Base-by-base conservation (phyloP, 2,888 invertebrate genomes). In the Napeogenes sylphis region DNA sequence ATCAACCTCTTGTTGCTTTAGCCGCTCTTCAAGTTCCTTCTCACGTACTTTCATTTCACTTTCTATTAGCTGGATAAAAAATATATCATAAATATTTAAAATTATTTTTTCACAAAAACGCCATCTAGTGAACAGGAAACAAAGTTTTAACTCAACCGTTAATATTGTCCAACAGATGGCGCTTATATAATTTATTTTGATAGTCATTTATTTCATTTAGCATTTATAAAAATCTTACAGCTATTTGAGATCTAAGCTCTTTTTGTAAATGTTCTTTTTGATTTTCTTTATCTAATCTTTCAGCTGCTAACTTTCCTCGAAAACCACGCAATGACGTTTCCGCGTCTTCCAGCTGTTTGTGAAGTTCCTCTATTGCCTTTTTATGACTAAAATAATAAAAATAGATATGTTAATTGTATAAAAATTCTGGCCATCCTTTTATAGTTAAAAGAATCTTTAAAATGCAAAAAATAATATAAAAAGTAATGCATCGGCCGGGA, bases 301-400 rank as follows among this genome's bases (percentile, higher is more conserved):
- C 91, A 0, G 87, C 87, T 0, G 90, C 85, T n/a, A 91, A 66
- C 61, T 91, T 90, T 0, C 85, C 86, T 33, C 88, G 78, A 74
- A 86, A 90, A 0, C 86, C 87, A 2, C 86, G 77, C 0, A 91
- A 53, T 1, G 88, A 84, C 0, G 72, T 80, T 68, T 91, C 91
- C 0, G 90, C 91, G 54, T 91, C 89, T 64, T 86, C 86, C 3
- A 90, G 59, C 65, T 91, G 90, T 61, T 89, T 87, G 70, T 89
- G 85, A 0, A 90, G 72, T 2, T 84, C 84, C 47, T 86, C 86
- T 75, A 88, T 85, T 0, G 83, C 85, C 70, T 87, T 84, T 69
- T 89, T 90, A 63, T 89, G 84, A 58, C 91, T 91, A 63, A 2
- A 64, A 69, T 54, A 65, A 61, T 35, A 64, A 12, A 30, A 38